Percentiles rank a stretch among this genome's conserved stretches.
Conservation (phyloP, 2,113 vertebrate genomes). For the Xiphophorus hellerii region DNA sequence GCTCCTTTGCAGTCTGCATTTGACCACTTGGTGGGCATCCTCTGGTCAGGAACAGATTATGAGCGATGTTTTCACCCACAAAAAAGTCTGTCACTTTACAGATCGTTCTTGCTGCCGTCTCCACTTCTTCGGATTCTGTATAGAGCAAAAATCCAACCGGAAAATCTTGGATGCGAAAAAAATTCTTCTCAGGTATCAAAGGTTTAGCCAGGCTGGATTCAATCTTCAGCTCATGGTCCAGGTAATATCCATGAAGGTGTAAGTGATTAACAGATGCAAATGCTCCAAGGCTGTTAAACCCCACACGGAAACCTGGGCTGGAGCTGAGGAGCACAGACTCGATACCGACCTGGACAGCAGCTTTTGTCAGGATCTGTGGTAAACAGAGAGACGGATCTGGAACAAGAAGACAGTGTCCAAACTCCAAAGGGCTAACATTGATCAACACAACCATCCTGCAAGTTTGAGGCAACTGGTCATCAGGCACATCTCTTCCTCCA, state of each 20-base stretch:
- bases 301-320: constrained; percentile 85
- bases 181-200: constrained; percentile 67
- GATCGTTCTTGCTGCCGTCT: constrained; percentile 62
- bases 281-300: constrained; percentile 93
- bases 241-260: constrained; percentile 90
- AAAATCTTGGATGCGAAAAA: constrained; percentile 75
- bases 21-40: constrained; percentile 75
- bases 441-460: constrained; percentile 77
- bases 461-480: background rate
- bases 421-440: constrained; percentile 90
- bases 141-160: constrained; percentile 88
- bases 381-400: constrained; percentile 79
- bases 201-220: constrained; percentile 77
- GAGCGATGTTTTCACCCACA: constrained; percentile 79
- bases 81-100: constrained; percentile 83
- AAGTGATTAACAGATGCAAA: constrained; percentile 94
- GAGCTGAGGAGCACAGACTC: constrained; percentile 87
- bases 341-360: constrained; percentile 74
- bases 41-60: constrained; percentile 88
- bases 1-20: background rate
- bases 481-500: background rate
- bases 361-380: constrained; percentile 83
- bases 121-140: constrained; percentile 55
- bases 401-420: constrained; percentile 89
- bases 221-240: constrained; percentile 79